Percentiles rank a stretch among this genome's conserved stretches.
Conservation (phyloP, 2,888 invertebrate genomes). For the Dicranocentrus wangi region DNA sequence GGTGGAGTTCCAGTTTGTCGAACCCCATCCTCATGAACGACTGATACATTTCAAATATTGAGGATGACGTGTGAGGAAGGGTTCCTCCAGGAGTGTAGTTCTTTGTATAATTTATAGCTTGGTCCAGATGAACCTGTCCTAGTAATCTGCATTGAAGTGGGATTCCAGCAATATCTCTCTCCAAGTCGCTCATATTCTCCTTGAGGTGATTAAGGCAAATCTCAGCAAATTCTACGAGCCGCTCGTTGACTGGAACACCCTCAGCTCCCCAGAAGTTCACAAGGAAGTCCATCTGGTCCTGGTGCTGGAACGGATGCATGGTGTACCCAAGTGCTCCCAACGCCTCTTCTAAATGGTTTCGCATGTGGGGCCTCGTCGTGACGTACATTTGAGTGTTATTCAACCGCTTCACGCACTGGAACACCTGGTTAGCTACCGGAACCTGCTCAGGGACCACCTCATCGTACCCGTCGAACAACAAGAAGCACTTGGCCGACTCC, state of each 20-base stretch:
- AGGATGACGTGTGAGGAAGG: background rate
- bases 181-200: background rate
- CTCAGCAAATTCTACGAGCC: background rate
- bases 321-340: background rate
- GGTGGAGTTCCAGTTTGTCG: background rate
- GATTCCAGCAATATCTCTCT: slow-evolving; percentile 11
- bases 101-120: background rate
- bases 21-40: background rate
- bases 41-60: slow-evolving; percentile 1
- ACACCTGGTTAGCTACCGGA: background rate
- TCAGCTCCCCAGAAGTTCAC: background rate
- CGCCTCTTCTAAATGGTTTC: background rate
- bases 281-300: slow-evolving; percentile 1
- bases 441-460: background rate
- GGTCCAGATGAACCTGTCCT: background rate
- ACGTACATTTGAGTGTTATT: background rate
- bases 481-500: background rate
- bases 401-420: background rate
- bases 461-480: slow-evolving; percentile 2
- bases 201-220: background rate
- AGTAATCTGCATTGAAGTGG: slow-evolving; percentile 1
- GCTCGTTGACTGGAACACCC: background rate
- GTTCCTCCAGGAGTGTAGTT: background rate
- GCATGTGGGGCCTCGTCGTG: background rate
- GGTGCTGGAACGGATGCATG: background rate